Evolutionary conservation across 2,888 invertebrate genomes (phyloP).

Genomic region (Monoplex corrugatus): DNA sequence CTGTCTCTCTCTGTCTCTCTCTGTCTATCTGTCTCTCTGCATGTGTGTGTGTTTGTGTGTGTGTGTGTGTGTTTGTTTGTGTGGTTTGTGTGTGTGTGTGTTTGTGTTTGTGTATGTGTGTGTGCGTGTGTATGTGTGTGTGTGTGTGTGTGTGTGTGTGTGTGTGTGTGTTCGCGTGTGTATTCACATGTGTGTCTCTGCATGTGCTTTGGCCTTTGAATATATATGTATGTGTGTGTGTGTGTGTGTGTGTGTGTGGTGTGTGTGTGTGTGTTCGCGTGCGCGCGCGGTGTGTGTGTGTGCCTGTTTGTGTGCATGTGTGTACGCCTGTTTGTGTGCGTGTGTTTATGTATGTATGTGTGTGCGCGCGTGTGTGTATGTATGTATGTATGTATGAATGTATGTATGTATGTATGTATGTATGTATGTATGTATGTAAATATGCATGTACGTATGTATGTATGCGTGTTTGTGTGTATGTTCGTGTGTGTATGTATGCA

Average conservation of each 20-base stretch:
- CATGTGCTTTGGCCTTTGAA: background rate
- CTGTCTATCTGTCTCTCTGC: too few species aligned
- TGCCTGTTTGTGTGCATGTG: too few species aligned
- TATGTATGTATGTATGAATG: background rate
- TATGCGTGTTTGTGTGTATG: background rate
- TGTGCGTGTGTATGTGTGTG: background rate
- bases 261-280: constrained; percentile 19
- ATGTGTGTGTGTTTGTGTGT: background rate
- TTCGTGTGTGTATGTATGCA: background rate
- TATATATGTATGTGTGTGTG: background rate
- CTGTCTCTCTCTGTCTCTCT: too few species aligned
- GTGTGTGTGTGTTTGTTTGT: background rate
- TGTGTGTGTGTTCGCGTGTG: background rate
- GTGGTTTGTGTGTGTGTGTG: background rate
- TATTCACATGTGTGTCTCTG: background rate
- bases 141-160: constrained; percentile 16
- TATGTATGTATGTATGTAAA: too few species aligned
- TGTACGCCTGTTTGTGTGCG: too few species aligned
- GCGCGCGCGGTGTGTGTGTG: background rate
- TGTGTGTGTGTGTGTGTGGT: constrained; percentile 29
- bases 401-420: background rate
- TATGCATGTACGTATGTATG: background rate
- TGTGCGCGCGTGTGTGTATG: background rate
- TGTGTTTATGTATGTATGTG: constrained; percentile 17
- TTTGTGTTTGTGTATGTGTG: background rate